Base-by-base conservation (phyloP, 2,113 vertebrate genomes). In the Australoheros scitulus region DNA sequence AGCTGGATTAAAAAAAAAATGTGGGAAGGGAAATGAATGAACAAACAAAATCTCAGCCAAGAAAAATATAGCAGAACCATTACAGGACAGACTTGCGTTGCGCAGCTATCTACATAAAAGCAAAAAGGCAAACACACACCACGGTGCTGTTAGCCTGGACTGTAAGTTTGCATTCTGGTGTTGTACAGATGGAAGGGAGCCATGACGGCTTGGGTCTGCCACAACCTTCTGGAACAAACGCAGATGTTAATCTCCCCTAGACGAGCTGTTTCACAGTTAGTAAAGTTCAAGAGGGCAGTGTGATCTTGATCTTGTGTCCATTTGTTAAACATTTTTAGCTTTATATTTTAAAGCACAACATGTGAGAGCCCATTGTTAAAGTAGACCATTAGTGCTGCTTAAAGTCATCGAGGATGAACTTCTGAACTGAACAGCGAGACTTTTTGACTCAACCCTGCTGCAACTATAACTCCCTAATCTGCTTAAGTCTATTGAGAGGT, bases 181-280 rank as follows among this genome's bases (percentile, higher is more conserved):
- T 84, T 80, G 68, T 77, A 75, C 80, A 83, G 61, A 77, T 87
- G 86, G 76, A 89, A 38, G 41, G 13, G 26, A 68, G 77, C 72
- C 76, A 55, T 29, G 81, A 61, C 7, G 17, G 76, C 74, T 80
- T 3, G 11, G 26, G 29, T 80, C 81, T 82, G 80, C 83, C 59
- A 60, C 80, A 83, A 56, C 18, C 56, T 55, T 56, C 47, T 57
- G 47, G 76, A 83, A 80, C 56, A 85, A 90, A 77, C 68, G 64
- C 61, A 89, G 93, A 93, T 91, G 89, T 76, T 87, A 82, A 92
- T 92, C 91, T 88, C 22, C 20, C 43, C 64, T 13, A 29, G 85
- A 74, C 81, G 4, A 61, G 77, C 29, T 72, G 61, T 74, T 88
- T 80, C 29, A 50, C 50, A 80, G 18, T 76, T 11, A 65, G 64